Base-by-base conservation (phyloP, 2,888 invertebrate species). In the Melieria crassipennis region DNA sequence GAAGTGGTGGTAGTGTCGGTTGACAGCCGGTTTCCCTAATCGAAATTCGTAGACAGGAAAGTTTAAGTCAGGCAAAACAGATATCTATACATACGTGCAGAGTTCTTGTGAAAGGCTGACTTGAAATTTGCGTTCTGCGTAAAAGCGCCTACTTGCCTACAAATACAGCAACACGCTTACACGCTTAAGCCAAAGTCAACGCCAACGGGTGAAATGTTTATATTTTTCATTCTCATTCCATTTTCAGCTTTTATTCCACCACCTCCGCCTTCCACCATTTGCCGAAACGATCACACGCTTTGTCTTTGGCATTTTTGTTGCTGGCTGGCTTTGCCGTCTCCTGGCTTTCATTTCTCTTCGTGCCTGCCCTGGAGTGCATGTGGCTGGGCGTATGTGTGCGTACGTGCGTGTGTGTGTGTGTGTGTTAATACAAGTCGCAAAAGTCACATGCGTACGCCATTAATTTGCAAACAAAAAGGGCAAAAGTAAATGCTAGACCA, bases 191-290 rank as follows among this genome's bases (percentile, higher is more conserved):
- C 30, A 66, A 70, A 70, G 70, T 68, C 60, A 72, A 68, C 65
- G 52, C 65, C 56, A 74, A 72, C 74, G 70, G 66, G 56, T 50
- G 57, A 62, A 73, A 70, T 69, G 67, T 69, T 55, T 63, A 68
- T 65, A 72, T 73, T 69, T 74, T 71, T 71, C 69, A 61, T 73
- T 64, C 63, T 13, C 67, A 46, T 30, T 11, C 42, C 47, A 47
- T 55, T 43, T 64, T 55, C 58, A 52, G 7, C 58, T 57, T 46
- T 65, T 65, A 11, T 46, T 57, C 16, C 56, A 45, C 47, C 56
- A 7, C 50, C 47, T 63, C 45, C 45, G 56, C 10, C 56, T 6
- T 16, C 56, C 46, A 65, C 46, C 46, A 65, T 56, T 56, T 46
- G 45, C 45, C 30, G 11, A 10, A 30, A 30, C 30, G 30, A 30